phyloP scores from a whole-genome alignment of 2,888 invertebrate species.

The Xylota segnis region DNA sequence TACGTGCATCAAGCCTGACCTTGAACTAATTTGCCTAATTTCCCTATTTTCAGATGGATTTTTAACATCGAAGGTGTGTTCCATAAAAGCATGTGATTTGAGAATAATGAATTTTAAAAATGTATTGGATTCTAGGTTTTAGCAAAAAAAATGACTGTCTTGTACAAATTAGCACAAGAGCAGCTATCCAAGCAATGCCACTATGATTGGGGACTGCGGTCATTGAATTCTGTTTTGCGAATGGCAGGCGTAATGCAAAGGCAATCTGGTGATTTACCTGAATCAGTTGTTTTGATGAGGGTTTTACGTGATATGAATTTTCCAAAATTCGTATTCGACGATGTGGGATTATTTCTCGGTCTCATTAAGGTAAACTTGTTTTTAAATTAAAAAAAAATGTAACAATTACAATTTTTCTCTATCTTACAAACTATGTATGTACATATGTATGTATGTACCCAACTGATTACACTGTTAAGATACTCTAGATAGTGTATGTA shows the following conservation, averaged over 20 bases:
- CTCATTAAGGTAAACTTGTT: constrained; percentile 87
- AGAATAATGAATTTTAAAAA: not conserved
- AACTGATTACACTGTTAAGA: no score
- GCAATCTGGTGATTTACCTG: constrained; percentile 91
- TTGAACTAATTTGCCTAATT: constrained; percentile 96
- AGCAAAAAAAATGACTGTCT: constrained; percentile 97
- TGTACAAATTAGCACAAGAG: constrained; percentile 94
- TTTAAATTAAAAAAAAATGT: not conserved
- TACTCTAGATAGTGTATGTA: no score
- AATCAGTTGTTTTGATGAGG: constrained; percentile 95
- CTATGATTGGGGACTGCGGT: constrained; percentile 96
- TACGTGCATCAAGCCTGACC: constrained; percentile 95
- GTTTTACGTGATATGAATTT: constrained; percentile 96
- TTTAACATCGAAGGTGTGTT: constrained; percentile 91
- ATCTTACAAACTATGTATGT: no score
- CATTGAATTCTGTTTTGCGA: constrained; percentile 94
- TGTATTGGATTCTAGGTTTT: constrained; percentile 86
- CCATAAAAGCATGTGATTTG: not conserved
- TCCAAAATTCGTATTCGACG: constrained; percentile 96
- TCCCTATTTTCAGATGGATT: constrained; percentile 97
- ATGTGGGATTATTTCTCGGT: constrained; percentile 94
- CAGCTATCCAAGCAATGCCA: constrained; percentile 97
- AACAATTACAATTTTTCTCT: no score
- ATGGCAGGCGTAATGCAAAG: constrained; percentile 96
- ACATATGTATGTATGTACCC: no score